Evolutionary conservation across 2,113 vertebrate species (phyloP), one percentile per base, ranked within the genome.

Genomic region (Bettongia penicillata): DNA sequence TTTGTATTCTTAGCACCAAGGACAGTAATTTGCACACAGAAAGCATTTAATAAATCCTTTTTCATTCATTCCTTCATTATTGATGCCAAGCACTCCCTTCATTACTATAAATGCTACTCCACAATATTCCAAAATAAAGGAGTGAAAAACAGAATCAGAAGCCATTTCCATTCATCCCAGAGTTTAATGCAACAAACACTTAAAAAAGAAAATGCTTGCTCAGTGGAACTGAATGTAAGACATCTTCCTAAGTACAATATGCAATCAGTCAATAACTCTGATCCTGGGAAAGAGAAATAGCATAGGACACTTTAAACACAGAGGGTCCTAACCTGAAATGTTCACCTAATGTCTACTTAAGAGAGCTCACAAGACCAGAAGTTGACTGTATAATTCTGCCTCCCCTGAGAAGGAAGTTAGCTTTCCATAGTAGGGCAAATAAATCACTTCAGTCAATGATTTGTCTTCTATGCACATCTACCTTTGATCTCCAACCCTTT

Each of bases 401-500:
- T 24, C 53, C 51, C 84, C 93, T 3, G 0, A 93, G 94, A 97
- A 51, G 96, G 93, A 97, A 94, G 94, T n/a, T 0, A 49, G 96
- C 96, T 95, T 93, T 91, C 49, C 0, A 93, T 89, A 96, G 93
- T 43, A 1, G 61, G 68, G 91, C 49, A 94, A 52, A 95, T 95
- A 95, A 97, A 98, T 95, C 97, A 95, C 98, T 93, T 49, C n/a
- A 48, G 53, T 53, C 91, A 23, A 11, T n/a, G 16, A 49, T 3
- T 0, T 61, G 90, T 22, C 51, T 51, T 3, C 92, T 6, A 91
- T 22, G 24, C 96, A 96, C 98, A 99, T 99, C 97, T 98, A 97
- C 97, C 98, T 91, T 96, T 96, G 97, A 93, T 52, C 51, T 96
- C 94, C 90, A 43, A 94, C 93, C 98, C 99, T 98, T 99, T 99